Evolutionary conservation across 2,113 vertebrate genomes (phyloP).

Genomic region (Hemicordylus capensis): DNA sequence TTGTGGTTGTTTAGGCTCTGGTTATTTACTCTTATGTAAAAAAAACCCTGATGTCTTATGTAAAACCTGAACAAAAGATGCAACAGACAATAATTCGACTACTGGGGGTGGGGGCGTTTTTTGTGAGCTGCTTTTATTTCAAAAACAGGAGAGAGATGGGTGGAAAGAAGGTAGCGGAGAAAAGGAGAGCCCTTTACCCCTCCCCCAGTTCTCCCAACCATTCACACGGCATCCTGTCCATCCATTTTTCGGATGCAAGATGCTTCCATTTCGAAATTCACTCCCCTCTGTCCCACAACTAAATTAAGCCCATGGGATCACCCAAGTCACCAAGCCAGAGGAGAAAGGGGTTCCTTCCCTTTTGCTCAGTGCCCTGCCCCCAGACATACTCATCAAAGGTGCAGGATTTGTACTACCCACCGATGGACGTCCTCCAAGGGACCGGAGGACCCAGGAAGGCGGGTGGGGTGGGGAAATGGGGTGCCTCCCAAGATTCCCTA

Average conservation of each 20-base stretch:
- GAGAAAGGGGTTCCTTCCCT: background rate
- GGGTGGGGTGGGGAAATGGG: background rate
- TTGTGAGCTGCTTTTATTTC: background rate
- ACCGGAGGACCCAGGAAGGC: background rate
- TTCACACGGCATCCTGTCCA: background rate
- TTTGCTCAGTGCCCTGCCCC: background rate
- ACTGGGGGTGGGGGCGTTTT: background rate
- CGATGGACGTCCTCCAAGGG: background rate
- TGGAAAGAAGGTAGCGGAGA: background rate
- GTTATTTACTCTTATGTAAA: background rate
- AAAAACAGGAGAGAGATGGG: background rate
- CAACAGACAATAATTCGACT: background rate
- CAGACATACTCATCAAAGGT: background rate
- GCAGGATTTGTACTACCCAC: background rate
- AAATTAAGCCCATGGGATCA: background rate
- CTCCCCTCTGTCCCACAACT: background rate
- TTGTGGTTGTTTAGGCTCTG: background rate
- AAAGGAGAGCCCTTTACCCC: background rate
- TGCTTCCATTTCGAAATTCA: background rate
- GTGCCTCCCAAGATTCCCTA: background rate
- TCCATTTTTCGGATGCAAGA: background rate
- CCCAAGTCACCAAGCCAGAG: background rate
- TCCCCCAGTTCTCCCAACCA: background rate
- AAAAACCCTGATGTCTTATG: too few species aligned
- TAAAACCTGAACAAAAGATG: background rate